Evolutionary conservation across 2,113 vertebrate species (phyloP).

Genomic region (Pteronura brasiliensis): DNA sequence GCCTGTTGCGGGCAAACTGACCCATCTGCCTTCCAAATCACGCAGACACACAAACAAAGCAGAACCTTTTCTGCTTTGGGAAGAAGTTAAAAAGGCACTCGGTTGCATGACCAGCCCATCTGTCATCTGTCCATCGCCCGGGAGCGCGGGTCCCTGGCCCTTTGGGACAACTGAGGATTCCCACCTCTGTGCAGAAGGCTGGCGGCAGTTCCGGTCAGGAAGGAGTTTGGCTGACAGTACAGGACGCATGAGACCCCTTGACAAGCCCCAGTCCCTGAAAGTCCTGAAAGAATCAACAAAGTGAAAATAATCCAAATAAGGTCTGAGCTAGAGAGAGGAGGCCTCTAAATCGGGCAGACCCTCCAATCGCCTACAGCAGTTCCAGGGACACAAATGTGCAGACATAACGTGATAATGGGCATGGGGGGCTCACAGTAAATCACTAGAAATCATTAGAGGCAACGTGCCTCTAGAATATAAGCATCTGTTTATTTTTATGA

Average conservation of each 20-base stretch:
- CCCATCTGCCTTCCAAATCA: not conserved
- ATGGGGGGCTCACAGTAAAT: no score
- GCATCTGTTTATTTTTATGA: not conserved
- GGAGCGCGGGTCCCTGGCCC: not conserved
- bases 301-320: not conserved
- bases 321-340: no score
- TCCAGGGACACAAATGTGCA: not conserved
- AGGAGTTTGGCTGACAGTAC: no score
- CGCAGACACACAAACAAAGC: not conserved
- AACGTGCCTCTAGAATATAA: not conserved
- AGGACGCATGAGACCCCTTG: not conserved
- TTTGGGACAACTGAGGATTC: not conserved
- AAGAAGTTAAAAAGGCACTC: not conserved
- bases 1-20: rapidly evolving
- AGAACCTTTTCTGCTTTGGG: not conserved
- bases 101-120: not conserved
- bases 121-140: not conserved
- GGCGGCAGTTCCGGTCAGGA: not conserved
- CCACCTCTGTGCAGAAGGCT: not conserved
- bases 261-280: not conserved
- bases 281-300: not conserved
- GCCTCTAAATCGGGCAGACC: rapidly evolving
- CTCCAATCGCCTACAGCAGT: no score
- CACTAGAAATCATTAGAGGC: not conserved
- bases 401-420: not conserved